Conservation (phyloP, 2,797 vertebrate species). For the Chelon labrosus region DNA sequence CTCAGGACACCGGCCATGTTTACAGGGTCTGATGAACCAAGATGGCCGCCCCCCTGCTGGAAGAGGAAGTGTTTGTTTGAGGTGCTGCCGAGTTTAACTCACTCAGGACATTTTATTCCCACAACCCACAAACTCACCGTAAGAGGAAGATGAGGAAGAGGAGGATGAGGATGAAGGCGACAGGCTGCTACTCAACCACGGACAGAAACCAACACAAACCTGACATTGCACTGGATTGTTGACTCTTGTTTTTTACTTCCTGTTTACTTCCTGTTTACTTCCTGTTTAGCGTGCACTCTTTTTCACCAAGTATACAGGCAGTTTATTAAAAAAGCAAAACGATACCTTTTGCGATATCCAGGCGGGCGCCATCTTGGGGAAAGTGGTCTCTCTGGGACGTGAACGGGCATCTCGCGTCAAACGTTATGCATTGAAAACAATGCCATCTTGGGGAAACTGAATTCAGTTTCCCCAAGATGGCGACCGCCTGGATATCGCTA, state of each 20-base stretch:
- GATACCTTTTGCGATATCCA: too few species aligned
- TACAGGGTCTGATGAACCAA: conserved; percentile 26
- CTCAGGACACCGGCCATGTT: conserved; percentile 66
- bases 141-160: conserved; percentile 39
- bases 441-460: too few species aligned
- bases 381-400: too few species aligned
- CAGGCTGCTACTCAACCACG: conserved; percentile 82
- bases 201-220: conserved; percentile 72
- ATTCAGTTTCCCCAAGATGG: too few species aligned
- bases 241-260: conserved; percentile 72
- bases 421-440: too few species aligned
- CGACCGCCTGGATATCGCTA: too few species aligned
- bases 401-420: too few species aligned
- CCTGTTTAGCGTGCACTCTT: conserved; percentile 81
- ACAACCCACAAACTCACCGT: conserved; percentile 68
- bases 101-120: conserved; percentile 79
- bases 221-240: conserved; percentile 87
- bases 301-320: too few species aligned
- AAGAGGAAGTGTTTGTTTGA: background rate
- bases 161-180: conserved; percentile 50
- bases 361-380: too few species aligned
- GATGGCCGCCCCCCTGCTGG: conserved; percentile 12
- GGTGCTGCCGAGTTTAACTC: conserved; percentile 20
- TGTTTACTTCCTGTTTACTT: conserved; percentile 83
- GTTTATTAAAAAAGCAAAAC: too few species aligned